phyloP scores from a whole-genome alignment of 2,888 invertebrate genomes.

The Drosophila meridiana region DNA sequence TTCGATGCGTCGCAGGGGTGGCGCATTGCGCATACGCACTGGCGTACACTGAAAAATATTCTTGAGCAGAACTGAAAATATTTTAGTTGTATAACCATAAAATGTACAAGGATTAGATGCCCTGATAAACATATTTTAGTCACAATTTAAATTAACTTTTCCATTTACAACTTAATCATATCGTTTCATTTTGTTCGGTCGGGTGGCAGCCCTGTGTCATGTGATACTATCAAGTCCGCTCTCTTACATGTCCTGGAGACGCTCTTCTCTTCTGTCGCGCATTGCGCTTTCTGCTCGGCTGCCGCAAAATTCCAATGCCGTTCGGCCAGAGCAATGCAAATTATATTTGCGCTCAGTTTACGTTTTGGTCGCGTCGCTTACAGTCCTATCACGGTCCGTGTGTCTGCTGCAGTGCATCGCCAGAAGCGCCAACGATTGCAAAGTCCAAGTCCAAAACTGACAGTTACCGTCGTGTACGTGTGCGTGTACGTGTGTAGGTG shows the following conservation, averaged over 20 bases:
- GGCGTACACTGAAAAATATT: constrained; percentile 51
- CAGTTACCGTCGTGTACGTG: constrained; percentile 28
- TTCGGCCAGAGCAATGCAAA: constrained; percentile 41
- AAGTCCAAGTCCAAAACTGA: constrained; percentile 41
- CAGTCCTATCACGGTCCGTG: constrained; percentile 61
- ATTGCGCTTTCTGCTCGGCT: constrained; percentile 29
- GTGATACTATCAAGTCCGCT: neutral
- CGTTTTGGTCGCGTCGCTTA: constrained; percentile 72
- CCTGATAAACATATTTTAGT: neutral
- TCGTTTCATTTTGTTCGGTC: no score
- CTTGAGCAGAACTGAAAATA: neutral
- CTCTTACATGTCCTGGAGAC: constrained; percentile 42
- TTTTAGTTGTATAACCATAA: fast-evolving
- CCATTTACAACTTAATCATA: fast-evolving
- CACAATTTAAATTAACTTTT: neutral
- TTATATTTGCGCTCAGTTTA: constrained; percentile 63
- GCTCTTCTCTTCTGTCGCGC: constrained; percentile 42
- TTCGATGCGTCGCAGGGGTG: constrained; percentile 19
- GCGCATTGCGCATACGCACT: constrained; percentile 65
- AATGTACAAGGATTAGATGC: neutral
- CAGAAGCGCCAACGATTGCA: neutral
- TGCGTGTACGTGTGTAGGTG: constrained; percentile 21
- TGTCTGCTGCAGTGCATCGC: constrained; percentile 58
- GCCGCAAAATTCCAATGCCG: constrained; percentile 73
- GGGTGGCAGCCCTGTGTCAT: constrained; percentile 23